Evolutionary conservation across 2,113 vertebrate species (phyloP), one percentile per base, ranked within the genome.

Genomic region (Melanostigma gelatinosum): DNA sequence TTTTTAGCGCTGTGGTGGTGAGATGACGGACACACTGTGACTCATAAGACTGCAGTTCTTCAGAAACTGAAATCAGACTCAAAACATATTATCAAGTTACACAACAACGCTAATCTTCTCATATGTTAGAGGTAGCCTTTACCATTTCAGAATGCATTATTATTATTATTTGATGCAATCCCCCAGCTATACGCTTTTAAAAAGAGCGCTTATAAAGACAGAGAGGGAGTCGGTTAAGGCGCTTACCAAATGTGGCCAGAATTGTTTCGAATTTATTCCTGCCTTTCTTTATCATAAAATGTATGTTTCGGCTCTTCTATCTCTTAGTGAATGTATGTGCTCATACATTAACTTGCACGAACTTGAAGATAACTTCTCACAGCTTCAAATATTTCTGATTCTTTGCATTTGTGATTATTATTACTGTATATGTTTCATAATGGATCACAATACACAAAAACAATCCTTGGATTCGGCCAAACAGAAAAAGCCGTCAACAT

Each of bases 121-220:
- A 72, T 64, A 48, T 55, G 46, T 18, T 11, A 52, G 18, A 24
- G 24, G 24, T 24, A 24, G 32, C 29, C 9, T 5, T 40, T 12
- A n/a, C 62, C 27, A 44, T 67, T 63, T 75, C 68, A 46, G 44
- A 29, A 29, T 29, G 29, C 29, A 29, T 29, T 29, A 29, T 29
- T 29, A 29, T 29, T 29, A 29, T 29, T 29, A 29, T 29, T 74
- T 46, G 64, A 78, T 76, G 62, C 70, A 75, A 80, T 75, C 48
- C 58, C 8, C 34, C 29, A 24, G 72, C 73, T 73, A 61, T 27
- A 65, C 20, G 4, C n/a, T n/a, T 34, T 65, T 46, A 46, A 70
- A 80, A 27, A 54, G 29, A 54, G 46, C 73, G 50, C 66, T 76
- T 42, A 70, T 61, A 80, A 80, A 63, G 55, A 60, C 54, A 79